These are phyloP conservation scores for Hystrix brachyura DNA, from an alignment of 2,113 vertebrate species.

Conservation along the genomic window DNA sequence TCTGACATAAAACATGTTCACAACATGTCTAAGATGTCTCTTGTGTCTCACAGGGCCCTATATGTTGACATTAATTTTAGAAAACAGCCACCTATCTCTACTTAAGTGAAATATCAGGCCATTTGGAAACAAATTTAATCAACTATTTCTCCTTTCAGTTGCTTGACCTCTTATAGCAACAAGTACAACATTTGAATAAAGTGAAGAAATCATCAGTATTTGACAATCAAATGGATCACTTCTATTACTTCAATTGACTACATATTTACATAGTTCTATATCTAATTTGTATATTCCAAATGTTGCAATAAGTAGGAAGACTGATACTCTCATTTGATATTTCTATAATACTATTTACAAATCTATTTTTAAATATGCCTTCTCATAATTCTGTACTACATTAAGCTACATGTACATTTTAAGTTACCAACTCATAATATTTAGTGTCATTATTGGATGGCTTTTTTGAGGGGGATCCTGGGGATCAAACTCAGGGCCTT, in stretches of 20 bases:
- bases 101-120: background rate
- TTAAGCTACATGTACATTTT: slow-evolving; percentile 1
- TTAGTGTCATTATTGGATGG: background rate
- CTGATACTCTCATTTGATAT: background rate
- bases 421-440: background rate
- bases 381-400: background rate
- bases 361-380: background rate
- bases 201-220: background rate
- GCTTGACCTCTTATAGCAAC: background rate
- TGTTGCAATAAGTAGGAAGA: background rate
- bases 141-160: background rate
- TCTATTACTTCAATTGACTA: background rate
- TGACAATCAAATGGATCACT: background rate
- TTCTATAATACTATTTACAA: slow-evolving; percentile 4
- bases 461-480: too few relatives aligned
- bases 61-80: background rate
- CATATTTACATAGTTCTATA: background rate
- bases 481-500: too few relatives aligned
- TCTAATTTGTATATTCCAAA: background rate
- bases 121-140: background rate
- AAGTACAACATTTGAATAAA: background rate
- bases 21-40: background rate
- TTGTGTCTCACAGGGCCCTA: background rate
- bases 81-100: background rate
- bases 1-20: background rate